A percentile compares a stretch with the other conserved stretches of the same genome.
Evolutionary conservation across 1,140 invertebrate genomes (phyloP).

Genomic region (Sitophilus oryzae): DNA sequence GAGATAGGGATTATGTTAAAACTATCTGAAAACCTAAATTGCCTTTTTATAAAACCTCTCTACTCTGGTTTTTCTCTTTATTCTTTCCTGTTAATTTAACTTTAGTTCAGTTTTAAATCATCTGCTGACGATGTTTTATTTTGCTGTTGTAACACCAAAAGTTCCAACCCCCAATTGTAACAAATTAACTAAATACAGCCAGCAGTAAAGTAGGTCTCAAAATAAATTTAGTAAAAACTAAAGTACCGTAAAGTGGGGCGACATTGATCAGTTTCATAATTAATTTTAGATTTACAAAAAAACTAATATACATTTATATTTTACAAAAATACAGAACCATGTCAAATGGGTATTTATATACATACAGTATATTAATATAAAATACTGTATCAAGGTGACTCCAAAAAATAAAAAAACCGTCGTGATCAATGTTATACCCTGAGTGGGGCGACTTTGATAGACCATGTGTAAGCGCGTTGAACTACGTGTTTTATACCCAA

Average conservation of each 20-base stretch:
- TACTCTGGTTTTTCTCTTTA: no score
- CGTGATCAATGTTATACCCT: slow-evolving; percentile 1
- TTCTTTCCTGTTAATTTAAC: no score
- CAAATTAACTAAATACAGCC: no score
- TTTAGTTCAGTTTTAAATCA: no score
- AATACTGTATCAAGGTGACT: no score
- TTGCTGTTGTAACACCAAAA: no score
- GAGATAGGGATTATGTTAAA: neutral
- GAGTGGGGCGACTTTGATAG: slow-evolving; percentile 6
- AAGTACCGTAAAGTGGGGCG: no score
- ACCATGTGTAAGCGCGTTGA: neutral
- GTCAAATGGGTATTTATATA: neutral
- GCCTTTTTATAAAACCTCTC: neutral
- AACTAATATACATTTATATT: neutral
- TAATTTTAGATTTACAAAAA: slow-evolving; percentile 1
- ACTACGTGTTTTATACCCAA: slow-evolving; percentile 1
- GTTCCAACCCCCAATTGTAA: no score
- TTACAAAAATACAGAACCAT: neutral
- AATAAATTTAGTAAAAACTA: no score
- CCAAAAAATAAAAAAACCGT: neutral
- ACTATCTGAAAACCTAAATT: neutral
- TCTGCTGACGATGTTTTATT: no score
- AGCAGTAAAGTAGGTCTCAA: no score
- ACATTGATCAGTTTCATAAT: slow-evolving; percentile 1
- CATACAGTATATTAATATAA: slow-evolving; percentile 1